Evolutionary conservation across 1,140 invertebrate genomes (phyloP), one percentile per base, ranked within the genome.

Genomic region (Macrobrachium rosenbergii): DNA sequence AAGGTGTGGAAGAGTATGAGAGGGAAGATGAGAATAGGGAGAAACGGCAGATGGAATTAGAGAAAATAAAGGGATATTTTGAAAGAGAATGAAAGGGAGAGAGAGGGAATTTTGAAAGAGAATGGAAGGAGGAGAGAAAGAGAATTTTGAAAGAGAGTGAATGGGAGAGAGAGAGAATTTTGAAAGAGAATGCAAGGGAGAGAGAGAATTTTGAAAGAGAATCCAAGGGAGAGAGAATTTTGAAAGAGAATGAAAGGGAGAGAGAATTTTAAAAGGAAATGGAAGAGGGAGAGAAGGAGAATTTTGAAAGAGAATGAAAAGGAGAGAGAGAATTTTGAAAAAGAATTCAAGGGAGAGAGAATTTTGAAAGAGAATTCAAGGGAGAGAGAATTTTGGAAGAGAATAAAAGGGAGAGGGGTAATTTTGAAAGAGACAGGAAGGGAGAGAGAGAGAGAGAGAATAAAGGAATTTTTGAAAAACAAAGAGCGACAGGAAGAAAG

Each of bases 391-490:
- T 19, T 43, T 21, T 23, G 37, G 5, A 77, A 77, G 28, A 45
- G 75, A 77, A 11, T 21, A 16, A 11, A 0, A 45, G 21, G 2
- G 7, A 37, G 7, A 16, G 43, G 14, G 5, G 28, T 14, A 5
- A 17, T 2, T 21, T 37, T 11, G n/a, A 14, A 21, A 60, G 77
- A 80, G 78, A 63, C 2, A 17, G 14, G 10, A 58, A 81, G 5
- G 58, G 14, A 21, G 12, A 79, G n/a, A 21, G 52, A 28, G 80
- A 82, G 64, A 43, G 80, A 69, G n/a, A 69, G 28, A 37, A 37
- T 37, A 37, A 37, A 37, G 28, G 1, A 37, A 37, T 37, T 37
- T 37, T 37, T 2, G 28, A 37, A 37, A 37, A 37, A 37, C 28
- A n/a, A n/a, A n/a, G n/a, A n/a, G n/a, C 28, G 28, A 37, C 28